Conservation (phyloP, 2,888 invertebrate genomes). For the Drosophila formosana region DNA sequence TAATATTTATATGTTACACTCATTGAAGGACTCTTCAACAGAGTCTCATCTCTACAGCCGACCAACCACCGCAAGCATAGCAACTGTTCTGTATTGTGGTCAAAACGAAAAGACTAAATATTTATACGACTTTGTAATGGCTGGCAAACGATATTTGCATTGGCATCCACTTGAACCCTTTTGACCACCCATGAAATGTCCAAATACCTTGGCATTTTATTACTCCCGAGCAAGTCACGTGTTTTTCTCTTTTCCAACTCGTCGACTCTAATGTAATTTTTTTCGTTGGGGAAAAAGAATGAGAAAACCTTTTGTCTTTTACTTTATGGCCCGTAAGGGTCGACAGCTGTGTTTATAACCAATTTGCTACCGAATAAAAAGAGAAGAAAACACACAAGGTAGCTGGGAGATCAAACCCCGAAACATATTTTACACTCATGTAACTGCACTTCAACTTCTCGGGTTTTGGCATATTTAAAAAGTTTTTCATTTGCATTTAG, state of each 20-base stretch:
- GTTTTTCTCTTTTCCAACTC: slow-evolving; percentile 9
- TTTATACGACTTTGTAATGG: slow-evolving; percentile 56
- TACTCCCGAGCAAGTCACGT: slow-evolving; percentile 43
- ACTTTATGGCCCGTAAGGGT: slow-evolving; percentile 76
- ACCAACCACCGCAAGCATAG: slow-evolving; percentile 43
- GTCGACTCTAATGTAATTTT: slow-evolving; percentile 61
- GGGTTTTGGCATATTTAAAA: slow-evolving; percentile 69
- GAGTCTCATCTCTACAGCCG: slow-evolving; percentile 14
- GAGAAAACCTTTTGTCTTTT: slow-evolving; percentile 75
- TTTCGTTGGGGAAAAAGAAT: slow-evolving; percentile 25
- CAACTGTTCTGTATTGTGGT: slow-evolving; percentile 40
- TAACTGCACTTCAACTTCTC: slow-evolving; percentile 57
- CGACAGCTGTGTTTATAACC: slow-evolving; percentile 81
- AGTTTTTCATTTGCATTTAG: slow-evolving; percentile 77
- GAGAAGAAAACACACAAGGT: slow-evolving; percentile 16
- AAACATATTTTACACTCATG: slow-evolving; percentile 69
- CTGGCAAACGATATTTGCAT: slow-evolving; percentile 57
- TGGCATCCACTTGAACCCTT: slow-evolving; percentile 66
- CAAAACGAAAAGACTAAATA: slow-evolving; percentile 41
- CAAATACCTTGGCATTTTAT: slow-evolving; percentile 52
- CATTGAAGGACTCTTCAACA: slow-evolving; percentile 22
- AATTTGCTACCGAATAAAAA: slow-evolving; percentile 69
- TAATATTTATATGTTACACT: slow-evolving; percentile 18
- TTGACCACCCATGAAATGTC: slow-evolving; percentile 59
- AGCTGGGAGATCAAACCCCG: slow-evolving; percentile 28